Evolutionary conservation across 2,888 invertebrate species (phyloP).

Genomic region (Rhagophthalmus giganteus): DNA sequence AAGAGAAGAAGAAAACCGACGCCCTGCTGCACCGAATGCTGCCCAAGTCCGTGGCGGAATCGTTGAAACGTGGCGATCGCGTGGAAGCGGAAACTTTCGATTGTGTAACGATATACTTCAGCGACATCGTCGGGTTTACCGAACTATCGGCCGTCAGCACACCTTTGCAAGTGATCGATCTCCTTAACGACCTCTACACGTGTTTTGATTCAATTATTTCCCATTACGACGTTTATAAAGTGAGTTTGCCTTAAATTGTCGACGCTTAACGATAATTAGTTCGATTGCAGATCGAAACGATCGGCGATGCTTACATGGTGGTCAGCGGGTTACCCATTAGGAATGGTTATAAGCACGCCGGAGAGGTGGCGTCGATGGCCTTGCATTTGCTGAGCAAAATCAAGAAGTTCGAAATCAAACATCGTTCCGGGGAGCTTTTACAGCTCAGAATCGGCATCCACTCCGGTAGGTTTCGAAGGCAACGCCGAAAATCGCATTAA

Average conservation of each 20-base stretch:
- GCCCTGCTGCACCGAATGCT: slow-evolving; percentile 82
- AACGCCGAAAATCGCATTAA: neutral
- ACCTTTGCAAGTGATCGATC: slow-evolving; percentile 82
- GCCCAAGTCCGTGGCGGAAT: slow-evolving; percentile 82
- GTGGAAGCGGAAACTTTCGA: slow-evolving; percentile 82
- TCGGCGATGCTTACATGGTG: slow-evolving; percentile 83
- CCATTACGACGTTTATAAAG: slow-evolving; percentile 85
- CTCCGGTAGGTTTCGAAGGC: slow-evolving; percentile 56
- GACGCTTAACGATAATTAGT: slow-evolving; percentile 6
- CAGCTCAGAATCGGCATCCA: slow-evolving; percentile 74
- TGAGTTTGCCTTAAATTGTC: slow-evolving; percentile 42
- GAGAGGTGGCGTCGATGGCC: slow-evolving; percentile 79
- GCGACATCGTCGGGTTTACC: slow-evolving; percentile 84
- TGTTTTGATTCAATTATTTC: slow-evolving; percentile 87
- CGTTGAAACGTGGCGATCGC: slow-evolving; percentile 74
- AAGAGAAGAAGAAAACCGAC: slow-evolving; percentile 85
- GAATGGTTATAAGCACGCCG: slow-evolving; percentile 74
- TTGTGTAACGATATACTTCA: slow-evolving; percentile 82
- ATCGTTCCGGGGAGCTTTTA: slow-evolving; percentile 68
- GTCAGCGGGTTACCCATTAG: slow-evolving; percentile 76
- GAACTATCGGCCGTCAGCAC: slow-evolving; percentile 77
- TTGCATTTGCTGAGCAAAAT: slow-evolving; percentile 73
- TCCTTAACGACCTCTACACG: slow-evolving; percentile 86
- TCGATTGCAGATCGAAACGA: slow-evolving; percentile 69
- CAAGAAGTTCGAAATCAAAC: slow-evolving; percentile 68